Evolutionary conservation across 2,797 vertebrate species (phyloP).

Genomic region (Chiloscyllium punctatum): DNA sequence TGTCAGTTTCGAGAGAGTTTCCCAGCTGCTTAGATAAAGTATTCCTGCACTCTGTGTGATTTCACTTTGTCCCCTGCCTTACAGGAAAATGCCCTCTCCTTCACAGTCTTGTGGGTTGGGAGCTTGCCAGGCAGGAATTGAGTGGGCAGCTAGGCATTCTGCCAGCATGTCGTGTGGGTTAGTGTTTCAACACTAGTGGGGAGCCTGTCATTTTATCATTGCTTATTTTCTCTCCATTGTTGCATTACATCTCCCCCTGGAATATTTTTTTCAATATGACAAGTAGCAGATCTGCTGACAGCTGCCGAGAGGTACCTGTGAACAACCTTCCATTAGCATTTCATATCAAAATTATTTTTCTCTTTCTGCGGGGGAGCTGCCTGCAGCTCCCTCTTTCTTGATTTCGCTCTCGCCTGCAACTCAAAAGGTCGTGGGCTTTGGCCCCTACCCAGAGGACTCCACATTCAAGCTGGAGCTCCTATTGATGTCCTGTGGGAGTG

Average conservation of each 20-base stretch:
- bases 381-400: background rate
- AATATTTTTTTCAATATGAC: background rate
- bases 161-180: background rate
- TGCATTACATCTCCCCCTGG: background rate
- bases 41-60: background rate
- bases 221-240: background rate
- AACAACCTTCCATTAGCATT: conserved; percentile 3
- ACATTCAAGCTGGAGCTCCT: background rate
- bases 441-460: background rate
- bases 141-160: background rate
- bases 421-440: background rate
- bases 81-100: background rate
- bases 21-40: background rate
- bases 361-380: background rate
- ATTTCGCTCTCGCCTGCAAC: background rate
- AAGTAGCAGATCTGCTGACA: background rate
- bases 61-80: background rate
- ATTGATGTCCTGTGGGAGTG: background rate
- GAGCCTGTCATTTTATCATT: background rate
- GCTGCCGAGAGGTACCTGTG: background rate
- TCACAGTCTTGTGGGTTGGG: background rate
- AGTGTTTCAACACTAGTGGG: background rate
- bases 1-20: background rate
- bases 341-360: background rate
- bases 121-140: background rate